Base-by-base conservation (phyloP, 2,888 invertebrate species). In the Lysandra bellargus region DNA sequence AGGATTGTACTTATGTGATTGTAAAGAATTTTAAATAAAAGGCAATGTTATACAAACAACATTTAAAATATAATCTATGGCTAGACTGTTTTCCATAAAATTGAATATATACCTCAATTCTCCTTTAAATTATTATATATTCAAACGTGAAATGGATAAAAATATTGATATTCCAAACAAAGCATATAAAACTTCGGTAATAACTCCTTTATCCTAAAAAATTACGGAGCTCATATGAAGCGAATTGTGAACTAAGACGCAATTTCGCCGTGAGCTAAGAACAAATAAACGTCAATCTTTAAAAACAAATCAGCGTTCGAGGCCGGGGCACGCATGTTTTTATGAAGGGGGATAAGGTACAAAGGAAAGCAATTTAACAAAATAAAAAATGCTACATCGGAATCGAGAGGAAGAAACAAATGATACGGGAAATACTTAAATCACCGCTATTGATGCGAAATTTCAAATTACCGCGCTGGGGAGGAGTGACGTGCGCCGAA, bases 321-420 rank as follows among this genome's bases (percentile, higher is more conserved):
- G 86, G 87, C 84, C 85, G 86, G 85, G 85, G 84, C 90, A 88
- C 90, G 90, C 89, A 89, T 90, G 89, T 87, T 88, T 88, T 86
- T 91, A 91, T 88, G 90, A 90, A 88, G 89, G 89, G 90, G 88
- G 85, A 86, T 84, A 81, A 83, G 86, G 81, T 90, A 92, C 92
- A 93, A 91, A 94, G 91, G 86, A 91, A 93, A 93, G 93, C 92
- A 92, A 94, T 94, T 94, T 94, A 91, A 91, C 89, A 90, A 92
- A 93, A 92, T 92, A 92, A 90, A 92, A 93, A 92, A 91, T 88
- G 87, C 87, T 85, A 91, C 92, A 91, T 92, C 89, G 89, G 87
- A 89, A 88, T 87, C 85, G 88, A 85, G 83, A 85, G 82, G 84
- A 85, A 84, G 89, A 91, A 93, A 94, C 92, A 94, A 94, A 94